Percentiles rank a stretch among this genome's conserved stretches.
phyloP scores from a whole-genome alignment of 2,888 invertebrate species.

The Zygaena filipendulae region DNA sequence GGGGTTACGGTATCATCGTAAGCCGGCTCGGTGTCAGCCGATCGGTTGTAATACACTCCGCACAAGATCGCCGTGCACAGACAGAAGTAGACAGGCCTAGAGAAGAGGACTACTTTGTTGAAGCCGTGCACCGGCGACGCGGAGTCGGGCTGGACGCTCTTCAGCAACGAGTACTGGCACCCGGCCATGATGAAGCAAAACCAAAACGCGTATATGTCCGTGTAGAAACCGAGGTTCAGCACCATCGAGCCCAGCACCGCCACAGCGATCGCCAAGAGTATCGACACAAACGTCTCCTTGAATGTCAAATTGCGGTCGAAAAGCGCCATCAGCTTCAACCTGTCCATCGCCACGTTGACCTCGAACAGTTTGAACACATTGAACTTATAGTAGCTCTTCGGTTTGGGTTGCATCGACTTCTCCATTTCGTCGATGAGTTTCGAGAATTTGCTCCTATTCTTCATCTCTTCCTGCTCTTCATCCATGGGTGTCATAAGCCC shows the following conservation, averaged over 20 bases:
- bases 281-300: conserved; percentile 83
- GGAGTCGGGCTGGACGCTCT: conserved; percentile 99
- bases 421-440: conserved; percentile 67
- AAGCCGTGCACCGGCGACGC: conserved; percentile 98
- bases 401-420: conserved; percentile 62
- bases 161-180: conserved; percentile 95
- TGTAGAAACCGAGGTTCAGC: conserved; percentile 86
- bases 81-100: conserved; percentile 94
- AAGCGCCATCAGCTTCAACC: conserved; percentile 89
- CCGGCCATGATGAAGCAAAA: conserved; percentile 98
- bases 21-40: conserved; percentile 24
- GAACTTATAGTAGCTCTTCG: conserved; percentile 79
- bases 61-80: conserved; percentile 73
- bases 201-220: conserved; percentile 91
- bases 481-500: conserved; percentile 63
- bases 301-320: conserved; percentile 92
- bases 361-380: conserved; percentile 73
- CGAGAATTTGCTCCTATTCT: conserved; percentile 63
- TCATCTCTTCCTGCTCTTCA: conserved; percentile 66
- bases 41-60: conserved; percentile 47
- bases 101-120: conserved; percentile 93
- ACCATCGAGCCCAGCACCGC: conserved; percentile 87
- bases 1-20: conserved; percentile 21
- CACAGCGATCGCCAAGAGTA: conserved; percentile 85
- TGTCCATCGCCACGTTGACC: conserved; percentile 90